Percentiles rank a stretch among this genome's conserved stretches.
Conservation (phyloP, 2,888 invertebrate species). For the Caenorhabditis plicata region DNA sequence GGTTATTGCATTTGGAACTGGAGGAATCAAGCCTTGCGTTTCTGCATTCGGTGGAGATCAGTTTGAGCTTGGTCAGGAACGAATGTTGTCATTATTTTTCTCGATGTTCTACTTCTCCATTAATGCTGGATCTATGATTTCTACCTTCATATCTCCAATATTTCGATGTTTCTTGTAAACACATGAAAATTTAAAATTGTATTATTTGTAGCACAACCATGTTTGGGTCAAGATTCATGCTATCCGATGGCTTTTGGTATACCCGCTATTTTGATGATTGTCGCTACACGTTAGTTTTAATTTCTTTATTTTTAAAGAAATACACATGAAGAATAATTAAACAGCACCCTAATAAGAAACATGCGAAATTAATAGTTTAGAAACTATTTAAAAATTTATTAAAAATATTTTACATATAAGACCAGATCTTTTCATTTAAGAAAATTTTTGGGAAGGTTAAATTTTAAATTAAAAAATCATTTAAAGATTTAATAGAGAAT, state of each 20-base stretch:
- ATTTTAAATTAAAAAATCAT: too few species aligned
- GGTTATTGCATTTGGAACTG: conserved; percentile 68
- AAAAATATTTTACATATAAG: too few species aligned
- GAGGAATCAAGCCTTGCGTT: conserved; percentile 70
- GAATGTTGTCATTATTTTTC: conserved; percentile 83
- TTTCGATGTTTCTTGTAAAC: conserved; percentile 72
- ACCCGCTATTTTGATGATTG: conserved; percentile 82
- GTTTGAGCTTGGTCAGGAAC: conserved; percentile 70
- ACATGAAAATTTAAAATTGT: background rate
- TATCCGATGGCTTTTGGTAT: conserved; percentile 86
- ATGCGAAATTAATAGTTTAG: too few species aligned
- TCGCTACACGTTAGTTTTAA: conserved; percentile 76
- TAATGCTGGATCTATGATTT: conserved; percentile 83
- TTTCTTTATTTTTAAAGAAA: background rate
- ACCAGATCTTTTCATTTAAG: too few species aligned
- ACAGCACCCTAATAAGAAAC: too few species aligned
- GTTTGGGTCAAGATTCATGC: conserved; percentile 73
- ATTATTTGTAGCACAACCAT: conserved; percentile 45
- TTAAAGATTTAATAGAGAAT: too few species aligned
- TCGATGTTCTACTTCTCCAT: conserved; percentile 92
- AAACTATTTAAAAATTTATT: too few species aligned
- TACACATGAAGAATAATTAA: background rate
- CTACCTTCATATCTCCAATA: conserved; percentile 85
- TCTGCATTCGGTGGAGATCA: conserved; percentile 70
- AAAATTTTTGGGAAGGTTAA: too few species aligned